Evolutionary conservation across 2,797 vertebrate genomes (phyloP).

Genomic region (Pogoniulus pusillus): DNA sequence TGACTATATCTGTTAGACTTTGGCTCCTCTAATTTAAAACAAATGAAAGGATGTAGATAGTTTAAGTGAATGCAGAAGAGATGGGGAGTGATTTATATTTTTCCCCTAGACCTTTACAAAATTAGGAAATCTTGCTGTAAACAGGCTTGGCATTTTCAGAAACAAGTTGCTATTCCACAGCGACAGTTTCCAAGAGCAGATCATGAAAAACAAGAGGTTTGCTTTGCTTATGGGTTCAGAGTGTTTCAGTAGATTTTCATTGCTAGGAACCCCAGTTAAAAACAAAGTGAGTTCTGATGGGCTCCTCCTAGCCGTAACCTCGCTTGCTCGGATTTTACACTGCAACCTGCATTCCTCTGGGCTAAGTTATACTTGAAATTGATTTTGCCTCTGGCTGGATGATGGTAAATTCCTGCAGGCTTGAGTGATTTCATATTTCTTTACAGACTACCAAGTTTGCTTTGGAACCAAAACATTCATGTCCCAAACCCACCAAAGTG

Average conservation of each 20-base stretch:
- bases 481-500: neutral
- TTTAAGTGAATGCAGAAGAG: slow-evolving; percentile 24
- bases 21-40: slow-evolving; percentile 62
- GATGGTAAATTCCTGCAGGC: slow-evolving; percentile 39
- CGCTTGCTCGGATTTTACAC: slow-evolving; percentile 4
- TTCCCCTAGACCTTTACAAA: slow-evolving; percentile 5
- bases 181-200: slow-evolving; percentile 48
- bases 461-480: neutral
- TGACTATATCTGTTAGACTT: slow-evolving; percentile 61
- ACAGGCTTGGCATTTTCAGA: slow-evolving; percentile 37
- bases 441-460: neutral
- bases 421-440: neutral
- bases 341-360: slow-evolving; percentile 22
- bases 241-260: slow-evolving; percentile 4
- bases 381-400: slow-evolving; percentile 28
- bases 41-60: slow-evolving; percentile 50
- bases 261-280: slow-evolving; percentile 4
- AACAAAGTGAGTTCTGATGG: slow-evolving; percentile 6
- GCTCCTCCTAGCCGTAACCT: slow-evolving; percentile 34
- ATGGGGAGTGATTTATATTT: neutral
- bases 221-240: slow-evolving; percentile 18
- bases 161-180: slow-evolving; percentile 38
- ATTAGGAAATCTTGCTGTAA: slow-evolving; percentile 40
- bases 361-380: slow-evolving; percentile 10
- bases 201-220: slow-evolving; percentile 5